Conservation (phyloP, 64 coral and sea anemone species). For the Actinia tenebrosa region DNA sequence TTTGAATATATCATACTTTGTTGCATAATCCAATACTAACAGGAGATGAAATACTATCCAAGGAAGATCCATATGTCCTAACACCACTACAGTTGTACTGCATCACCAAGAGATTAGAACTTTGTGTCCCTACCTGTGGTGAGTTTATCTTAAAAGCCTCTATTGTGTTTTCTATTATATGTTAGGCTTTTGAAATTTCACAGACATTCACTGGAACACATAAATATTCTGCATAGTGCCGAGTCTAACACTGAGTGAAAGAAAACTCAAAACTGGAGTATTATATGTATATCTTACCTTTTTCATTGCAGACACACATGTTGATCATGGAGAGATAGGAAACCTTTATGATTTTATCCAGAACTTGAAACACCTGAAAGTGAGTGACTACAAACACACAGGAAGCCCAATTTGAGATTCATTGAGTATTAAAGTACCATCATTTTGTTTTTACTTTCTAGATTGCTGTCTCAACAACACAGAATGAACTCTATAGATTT, state of each 20-base stretch:
- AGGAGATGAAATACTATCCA: conserved; percentile 82
- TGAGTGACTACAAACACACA: not conserved
- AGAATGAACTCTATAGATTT: conserved; percentile 36
- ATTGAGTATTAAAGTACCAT: not conserved
- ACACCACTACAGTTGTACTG: conserved; percentile 88
- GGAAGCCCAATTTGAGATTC: not conserved
- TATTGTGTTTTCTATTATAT: no score
- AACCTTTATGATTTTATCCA: conserved; percentile 80
- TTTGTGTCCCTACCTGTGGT: conserved; percentile 59
- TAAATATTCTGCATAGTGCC: no score
- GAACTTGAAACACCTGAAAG: conserved; percentile 54
- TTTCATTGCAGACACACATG: conserved; percentile 29
- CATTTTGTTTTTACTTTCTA: not conserved
- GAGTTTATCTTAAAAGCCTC: not conserved
- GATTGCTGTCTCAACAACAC: conserved; percentile 55
- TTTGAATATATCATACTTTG: not conserved
- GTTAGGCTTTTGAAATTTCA: no score
- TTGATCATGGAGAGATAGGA: conserved; percentile 59
- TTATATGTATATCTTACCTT: not conserved
- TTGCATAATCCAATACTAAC: not conserved
- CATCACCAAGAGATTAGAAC: conserved; percentile 64
- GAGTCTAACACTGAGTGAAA: no score
- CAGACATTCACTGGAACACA: no score
- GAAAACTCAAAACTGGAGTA: no score
- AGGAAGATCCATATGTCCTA: conserved; percentile 52